Evolutionary conservation across 2,888 invertebrate genomes (phyloP), one percentile per base, ranked within the genome.

Genomic region (Hofmannophila pseudospretella): DNA sequence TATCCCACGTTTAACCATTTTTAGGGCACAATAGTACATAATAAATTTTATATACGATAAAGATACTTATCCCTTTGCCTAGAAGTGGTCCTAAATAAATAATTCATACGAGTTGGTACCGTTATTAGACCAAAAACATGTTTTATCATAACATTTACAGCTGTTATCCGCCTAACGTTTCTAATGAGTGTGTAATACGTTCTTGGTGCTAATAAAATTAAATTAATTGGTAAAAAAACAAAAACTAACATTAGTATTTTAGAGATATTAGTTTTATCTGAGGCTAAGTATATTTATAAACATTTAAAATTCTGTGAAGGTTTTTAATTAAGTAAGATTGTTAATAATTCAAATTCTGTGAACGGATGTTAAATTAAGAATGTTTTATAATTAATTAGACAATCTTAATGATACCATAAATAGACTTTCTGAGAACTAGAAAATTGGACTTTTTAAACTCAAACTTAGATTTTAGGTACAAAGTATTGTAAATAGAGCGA

Each of bases 11-110:
- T 61, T 46, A 54, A 42, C 67, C 70, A 77, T 72, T 79, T 78
- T 77, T 71, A 75, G 66, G 70, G 54, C 71, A 77, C 72, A 79
- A 79, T 74, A 57, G 65, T 64, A 54, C 42, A 40, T 45, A 48
- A 51, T 54, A 59, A 49, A 49, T 42, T 44, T 40, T 47, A 63
- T 16, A 57, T 51, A 54, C 47, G 45, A 44, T 51, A 51, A 59
- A 45, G 47, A 58, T 64, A 67, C 58, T 58, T 54, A 41, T 19
- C 49, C 43, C 44, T 46, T 49, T 23, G 50, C 47, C 40, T 47
- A 40, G 43, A 36, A 48, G 22, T 36, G 46, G 51, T 40, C 45
- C 48, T 41, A 44, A 35, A 77, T 77, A 69, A 74, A 79, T 79
- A 67, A 77, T 74, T 67, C 63, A 71, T 66, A 37, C 34, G 20